These are phyloP conservation scores for Rhipidura dahli DNA, from an alignment of 2,113 vertebrate genomes.

Conservation along the genomic window DNA sequence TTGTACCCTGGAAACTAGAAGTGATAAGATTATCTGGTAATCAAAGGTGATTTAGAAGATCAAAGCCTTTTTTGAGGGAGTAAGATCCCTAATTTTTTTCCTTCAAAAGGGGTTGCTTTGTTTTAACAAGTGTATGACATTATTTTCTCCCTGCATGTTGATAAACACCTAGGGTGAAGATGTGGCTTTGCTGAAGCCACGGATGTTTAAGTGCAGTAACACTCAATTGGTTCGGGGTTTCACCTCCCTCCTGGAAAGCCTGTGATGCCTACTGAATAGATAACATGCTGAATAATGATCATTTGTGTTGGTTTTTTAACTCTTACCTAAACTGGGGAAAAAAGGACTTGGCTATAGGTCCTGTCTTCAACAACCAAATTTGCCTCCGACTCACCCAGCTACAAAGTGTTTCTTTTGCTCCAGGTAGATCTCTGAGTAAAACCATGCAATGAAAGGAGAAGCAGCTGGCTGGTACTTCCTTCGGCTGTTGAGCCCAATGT, in stretches of 20 bases:
- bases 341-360: not conserved
- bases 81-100: not conserved
- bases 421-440: not conserved
- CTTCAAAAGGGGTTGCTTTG: not conserved
- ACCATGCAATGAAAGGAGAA: not conserved
- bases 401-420: not conserved
- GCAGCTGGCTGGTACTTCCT: not conserved
- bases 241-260: not conserved
- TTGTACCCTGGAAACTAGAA: not conserved
- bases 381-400: not conserved
- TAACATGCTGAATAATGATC: not conserved
- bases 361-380: not conserved
- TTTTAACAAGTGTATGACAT: not conserved
- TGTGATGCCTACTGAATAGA: not conserved
- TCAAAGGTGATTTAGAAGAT: conserved; percentile 45
- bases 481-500: not conserved
- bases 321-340: not conserved
- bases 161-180: not conserved
- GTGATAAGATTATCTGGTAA: conserved; percentile 33
- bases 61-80: conserved; percentile 18
- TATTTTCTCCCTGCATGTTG: not conserved
- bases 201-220: not conserved
- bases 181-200: not conserved
- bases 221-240: not conserved
- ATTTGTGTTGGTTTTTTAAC: not conserved